Percentiles rank a stretch among this genome's conserved stretches.
Evolutionary conservation across 2,888 invertebrate genomes (phyloP).

Genomic region (Leptinotarsa rubiginosa): DNA sequence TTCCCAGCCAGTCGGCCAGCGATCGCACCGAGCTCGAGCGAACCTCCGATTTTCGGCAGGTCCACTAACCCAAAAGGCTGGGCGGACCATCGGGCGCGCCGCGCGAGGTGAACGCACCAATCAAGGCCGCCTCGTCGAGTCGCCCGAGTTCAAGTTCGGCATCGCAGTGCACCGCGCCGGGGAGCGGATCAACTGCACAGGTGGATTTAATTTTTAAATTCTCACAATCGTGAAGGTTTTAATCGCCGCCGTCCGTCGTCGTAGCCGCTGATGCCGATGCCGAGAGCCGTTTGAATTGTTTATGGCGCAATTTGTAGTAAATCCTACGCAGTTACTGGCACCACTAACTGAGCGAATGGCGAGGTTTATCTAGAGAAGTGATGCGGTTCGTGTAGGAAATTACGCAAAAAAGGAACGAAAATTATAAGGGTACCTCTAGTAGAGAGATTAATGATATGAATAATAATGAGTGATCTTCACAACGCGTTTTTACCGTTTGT

Average conservation of each 20-base stretch:
- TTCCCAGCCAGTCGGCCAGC: neutral
- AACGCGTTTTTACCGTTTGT: too few relatives aligned
- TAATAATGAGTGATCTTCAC: too few relatives aligned
- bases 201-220: slow-evolving; percentile 26
- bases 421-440: neutral
- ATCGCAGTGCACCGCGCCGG: slow-evolving; percentile 6
- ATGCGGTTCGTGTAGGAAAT: neutral
- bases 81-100: slow-evolving; percentile 18
- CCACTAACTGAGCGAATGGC: neutral
- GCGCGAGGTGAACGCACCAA: slow-evolving; percentile 56
- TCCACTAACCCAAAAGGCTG: slow-evolving; percentile 19
- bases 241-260: neutral
- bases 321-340: neutral
- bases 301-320: slow-evolving; percentile 7
- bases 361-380: neutral
- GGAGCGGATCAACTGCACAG: slow-evolving; percentile 26
- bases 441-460: neutral
- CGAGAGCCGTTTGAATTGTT: neutral
- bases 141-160: slow-evolving; percentile 53
- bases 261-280: neutral
- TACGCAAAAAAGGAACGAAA: neutral
- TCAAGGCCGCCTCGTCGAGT: slow-evolving; percentile 52
- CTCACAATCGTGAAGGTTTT: slow-evolving; percentile 5
- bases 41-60: slow-evolving; percentile 14
- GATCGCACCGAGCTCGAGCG: neutral